A percentile compares a stretch with the other conserved stretches of the same genome.
These are phyloP conservation scores for Eretmochelys imbricata DNA, from an alignment of 2,113 vertebrate species.

Conservation along the genomic window DNA sequence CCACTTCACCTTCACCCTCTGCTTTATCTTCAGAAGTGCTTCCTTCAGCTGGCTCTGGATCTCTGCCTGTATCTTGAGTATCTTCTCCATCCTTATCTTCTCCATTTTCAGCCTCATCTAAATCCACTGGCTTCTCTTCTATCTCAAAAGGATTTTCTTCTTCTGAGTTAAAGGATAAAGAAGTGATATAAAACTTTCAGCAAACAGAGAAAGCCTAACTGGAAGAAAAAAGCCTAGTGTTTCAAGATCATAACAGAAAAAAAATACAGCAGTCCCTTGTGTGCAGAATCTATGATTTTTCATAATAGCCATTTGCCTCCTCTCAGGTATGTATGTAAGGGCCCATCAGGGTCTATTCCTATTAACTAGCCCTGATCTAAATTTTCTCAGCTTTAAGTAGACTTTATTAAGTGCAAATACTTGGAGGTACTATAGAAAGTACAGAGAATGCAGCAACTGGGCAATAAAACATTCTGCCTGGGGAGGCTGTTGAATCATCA, in stretches of 20 bases:
- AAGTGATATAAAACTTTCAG: neutral
- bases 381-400: neutral
- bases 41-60: conserved; percentile 64
- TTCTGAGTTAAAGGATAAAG: conserved; percentile 50
- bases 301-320: neutral
- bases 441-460: neutral
- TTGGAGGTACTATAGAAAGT: neutral
- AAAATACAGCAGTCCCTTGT: neutral
- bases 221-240: neutral
- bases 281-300: neutral
- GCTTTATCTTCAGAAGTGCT: conserved; percentile 61
- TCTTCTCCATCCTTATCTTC: conserved; percentile 70
- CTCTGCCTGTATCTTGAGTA: conserved; percentile 38
- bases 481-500: neutral
- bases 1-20: conserved; percentile 69
- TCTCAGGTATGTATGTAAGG: neutral
- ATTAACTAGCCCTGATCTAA: neutral
- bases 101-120: conserved; percentile 76
- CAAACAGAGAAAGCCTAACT: neutral
- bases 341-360: neutral
- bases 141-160: conserved; percentile 90
- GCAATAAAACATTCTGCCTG: neutral
- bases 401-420: neutral
- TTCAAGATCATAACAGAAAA: neutral
- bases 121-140: conserved; percentile 81